Percentiles rank a stretch among this genome's conserved stretches.
These are phyloP conservation scores for Aphaenogaster rudis DNA, from an alignment of 1,140 invertebrate genomes.

Conservation along the genomic window DNA sequence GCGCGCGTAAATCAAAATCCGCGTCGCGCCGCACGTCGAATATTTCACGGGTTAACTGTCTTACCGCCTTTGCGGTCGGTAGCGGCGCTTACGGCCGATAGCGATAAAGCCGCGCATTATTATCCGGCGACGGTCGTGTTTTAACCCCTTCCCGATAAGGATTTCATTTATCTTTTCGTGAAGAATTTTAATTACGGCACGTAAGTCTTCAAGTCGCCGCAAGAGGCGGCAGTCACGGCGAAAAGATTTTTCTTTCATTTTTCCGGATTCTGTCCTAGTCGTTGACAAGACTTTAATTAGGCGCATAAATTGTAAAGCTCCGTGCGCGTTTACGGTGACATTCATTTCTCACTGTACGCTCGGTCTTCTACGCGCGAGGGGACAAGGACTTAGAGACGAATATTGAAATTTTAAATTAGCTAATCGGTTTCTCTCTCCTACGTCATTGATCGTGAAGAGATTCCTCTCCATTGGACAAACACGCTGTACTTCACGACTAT, in stretches of 20 bases:
- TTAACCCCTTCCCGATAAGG: conserved; percentile 35
- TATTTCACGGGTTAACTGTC: conserved; percentile 55
- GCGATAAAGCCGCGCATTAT: conserved; percentile 49
- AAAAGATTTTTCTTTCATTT: conserved; percentile 22
- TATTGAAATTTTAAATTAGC: conserved; percentile 50
- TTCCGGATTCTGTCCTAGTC: not conserved
- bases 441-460: conserved; percentile 31
- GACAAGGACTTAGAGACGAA: not conserved
- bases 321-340: not conserved
- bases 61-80: conserved; percentile 47
- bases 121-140: conserved; percentile 29
- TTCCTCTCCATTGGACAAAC: conserved; percentile 23
- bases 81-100: conserved; percentile 36
- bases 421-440: conserved; percentile 44
- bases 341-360: conserved; percentile 12
- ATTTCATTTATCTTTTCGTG: conserved; percentile 48
- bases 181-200: conserved; percentile 61
- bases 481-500: conserved; percentile 10
- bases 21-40: conserved; percentile 9
- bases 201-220: not conserved
- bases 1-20: conserved; percentile 66
- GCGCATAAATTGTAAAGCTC: conserved; percentile 31
- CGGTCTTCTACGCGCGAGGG: not conserved
- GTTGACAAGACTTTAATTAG: conserved; percentile 47
- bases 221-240: not conserved